Evolutionary conservation across 2,797 vertebrate genomes (phyloP).

Genomic region (Etheostoma nigrum): DNA sequence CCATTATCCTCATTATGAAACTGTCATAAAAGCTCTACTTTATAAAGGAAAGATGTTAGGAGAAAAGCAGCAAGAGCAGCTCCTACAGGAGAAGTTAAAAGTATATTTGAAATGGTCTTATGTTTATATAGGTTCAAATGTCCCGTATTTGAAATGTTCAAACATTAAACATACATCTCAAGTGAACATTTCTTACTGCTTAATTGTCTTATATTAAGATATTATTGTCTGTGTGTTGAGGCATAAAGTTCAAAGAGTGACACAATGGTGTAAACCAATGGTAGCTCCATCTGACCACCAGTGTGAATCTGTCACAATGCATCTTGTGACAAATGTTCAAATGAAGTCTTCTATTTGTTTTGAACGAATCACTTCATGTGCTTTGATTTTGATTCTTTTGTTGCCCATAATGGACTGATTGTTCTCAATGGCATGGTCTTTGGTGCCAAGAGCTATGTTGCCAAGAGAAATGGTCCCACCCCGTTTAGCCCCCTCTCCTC

Average conservation of each 20-base stretch:
- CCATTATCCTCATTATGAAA: constrained; percentile 51
- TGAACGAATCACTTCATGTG: constrained; percentile 67
- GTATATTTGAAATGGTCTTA: background rate
- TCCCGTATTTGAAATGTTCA: background rate
- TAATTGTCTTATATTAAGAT: background rate
- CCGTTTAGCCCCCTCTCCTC: constrained; percentile 36
- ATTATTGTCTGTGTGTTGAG: background rate
- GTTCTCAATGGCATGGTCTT: constrained; percentile 68
- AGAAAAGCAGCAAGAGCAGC: constrained; percentile 15
- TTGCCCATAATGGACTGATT: constrained; percentile 72
- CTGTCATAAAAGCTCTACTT: constrained; percentile 37
- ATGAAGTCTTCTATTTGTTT: constrained; percentile 74
- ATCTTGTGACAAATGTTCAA: constrained; percentile 61
- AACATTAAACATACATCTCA: background rate
- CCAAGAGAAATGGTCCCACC: constrained; percentile 36
- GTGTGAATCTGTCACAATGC: constrained; percentile 53
- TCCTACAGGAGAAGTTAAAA: background rate
- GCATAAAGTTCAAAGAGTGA: constrained; percentile 22
- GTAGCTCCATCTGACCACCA: constrained; percentile 43
- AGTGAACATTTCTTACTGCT: background rate
- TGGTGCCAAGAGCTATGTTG: constrained; percentile 68
- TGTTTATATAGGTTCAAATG: background rate
- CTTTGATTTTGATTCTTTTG: constrained; percentile 78
- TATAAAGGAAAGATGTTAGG: background rate
- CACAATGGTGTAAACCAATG: constrained; percentile 22